Base-by-base conservation (phyloP, 2,797 vertebrate genomes). In the Paramormyrops hopkinsi region DNA sequence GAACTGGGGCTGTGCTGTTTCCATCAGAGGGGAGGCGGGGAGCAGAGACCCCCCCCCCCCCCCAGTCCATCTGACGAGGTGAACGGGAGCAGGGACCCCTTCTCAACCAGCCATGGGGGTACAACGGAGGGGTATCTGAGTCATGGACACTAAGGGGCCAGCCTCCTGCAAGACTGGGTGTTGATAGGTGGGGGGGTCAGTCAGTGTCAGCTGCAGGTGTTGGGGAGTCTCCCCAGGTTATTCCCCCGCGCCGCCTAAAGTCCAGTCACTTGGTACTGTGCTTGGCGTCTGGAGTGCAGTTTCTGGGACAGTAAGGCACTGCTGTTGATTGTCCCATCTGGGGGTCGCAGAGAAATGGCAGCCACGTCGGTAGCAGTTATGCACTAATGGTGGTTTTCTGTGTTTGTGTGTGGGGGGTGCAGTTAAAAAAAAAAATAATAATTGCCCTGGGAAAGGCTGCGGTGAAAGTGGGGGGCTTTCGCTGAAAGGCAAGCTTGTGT, bases 401-500 rank as follows among this genome's bases (percentile, higher is more conserved):
- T 51, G 9, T 69, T 33, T 69, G 7, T 8, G 83, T 22, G 56
- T 22, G 82, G 22, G 8, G 22, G 86, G 29, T n/a, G 29, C 4
- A 54, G 7, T 17, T 54, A 6, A n/a, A 59, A 22, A 33, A 56
- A 56, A 19, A 85, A 14, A 86, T 19, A 33, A 0, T 4, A 19
- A 4, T 83, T 48, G 17, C 29, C 54, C 8, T n/a, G 54, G 1
- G 86, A 33, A 1, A 86, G 84, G 29, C 4, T 62, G 54, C 0
- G 9, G 37, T 62, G 37, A 62, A 62, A 25, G 33, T 29, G 59
- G 86, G 14, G 86, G 14, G 82, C 8, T 51, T 54, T 37, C 5
- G 9, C 11, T 76, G 59, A 73, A 89, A 65, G 83, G 44, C 54
- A 22, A 22, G 54, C 79, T 83, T 89, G 88, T 89, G 14, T 86